These are phyloP conservation scores for Epistrophe grossulariae DNA, from an alignment of 2,888 invertebrate genomes.

Conservation along the genomic window DNA sequence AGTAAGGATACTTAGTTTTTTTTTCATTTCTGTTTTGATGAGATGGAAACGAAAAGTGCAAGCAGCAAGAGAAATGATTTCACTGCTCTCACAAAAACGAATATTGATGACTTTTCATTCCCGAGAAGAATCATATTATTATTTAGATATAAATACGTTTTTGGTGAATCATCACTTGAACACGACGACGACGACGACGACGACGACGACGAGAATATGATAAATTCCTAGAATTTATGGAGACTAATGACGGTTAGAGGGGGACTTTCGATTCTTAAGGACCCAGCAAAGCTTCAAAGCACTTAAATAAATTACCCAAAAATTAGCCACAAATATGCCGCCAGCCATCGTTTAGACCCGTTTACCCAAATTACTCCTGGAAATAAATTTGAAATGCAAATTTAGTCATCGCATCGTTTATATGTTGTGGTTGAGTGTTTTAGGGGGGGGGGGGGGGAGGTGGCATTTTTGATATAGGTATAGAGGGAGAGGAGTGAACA, in stretches of 20 bases:
- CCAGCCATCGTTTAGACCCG: conserved; percentile 29
- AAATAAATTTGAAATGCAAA: conserved; percentile 40
- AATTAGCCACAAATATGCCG: conserved; percentile 50
- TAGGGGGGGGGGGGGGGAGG: no score
- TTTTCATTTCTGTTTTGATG: conserved; percentile 14
- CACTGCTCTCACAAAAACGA: conserved; percentile 28
- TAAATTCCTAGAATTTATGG: conserved; percentile 45
- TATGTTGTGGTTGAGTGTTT: neutral
- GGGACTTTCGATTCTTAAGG: neutral
- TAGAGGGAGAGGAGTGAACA: neutral
- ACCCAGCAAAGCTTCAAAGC: neutral
- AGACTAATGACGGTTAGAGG: conserved; percentile 31
- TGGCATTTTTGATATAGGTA: neutral
- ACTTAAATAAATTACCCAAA: conserved; percentile 44
- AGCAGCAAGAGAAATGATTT: conserved; percentile 54
- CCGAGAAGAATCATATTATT: neutral
- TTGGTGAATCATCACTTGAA: conserved; percentile 18
- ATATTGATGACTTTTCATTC: conserved; percentile 45
- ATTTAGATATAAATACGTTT: neutral
- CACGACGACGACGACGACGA: neutral
- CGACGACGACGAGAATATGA: conserved; percentile 26
- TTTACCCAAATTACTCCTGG: conserved; percentile 37
- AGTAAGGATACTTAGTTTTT: neutral
- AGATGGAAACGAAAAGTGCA: conserved; percentile 51
- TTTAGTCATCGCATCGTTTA: conserved; percentile 17